Percentiles rank a stretch among this genome's conserved stretches.
These are phyloP conservation scores for Nylanderia fulva DNA, from an alignment of 1,140 invertebrate genomes.

Conservation along the genomic window DNA sequence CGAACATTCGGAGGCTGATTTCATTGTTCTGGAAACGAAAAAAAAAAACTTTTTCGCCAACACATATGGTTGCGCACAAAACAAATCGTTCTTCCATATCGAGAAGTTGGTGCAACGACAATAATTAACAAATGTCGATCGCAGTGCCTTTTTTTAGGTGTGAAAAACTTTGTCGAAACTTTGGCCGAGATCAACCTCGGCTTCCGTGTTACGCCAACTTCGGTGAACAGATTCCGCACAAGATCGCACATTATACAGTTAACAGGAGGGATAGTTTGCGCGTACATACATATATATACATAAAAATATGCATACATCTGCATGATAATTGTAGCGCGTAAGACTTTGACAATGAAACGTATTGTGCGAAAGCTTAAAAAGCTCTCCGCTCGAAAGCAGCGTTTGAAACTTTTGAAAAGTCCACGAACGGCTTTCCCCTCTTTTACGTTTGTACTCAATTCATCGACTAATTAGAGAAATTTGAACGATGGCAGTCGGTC, in stretches of 20 bases:
- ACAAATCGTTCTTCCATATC: slow-evolving; percentile 62
- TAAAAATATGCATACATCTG: neutral
- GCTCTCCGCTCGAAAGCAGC: neutral
- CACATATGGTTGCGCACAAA: slow-evolving; percentile 6
- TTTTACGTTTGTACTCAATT: slow-evolving; percentile 19
- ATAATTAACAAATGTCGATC: slow-evolving; percentile 69
- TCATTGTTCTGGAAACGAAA: neutral
- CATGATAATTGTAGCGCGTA: neutral
- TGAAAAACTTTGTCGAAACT: slow-evolving; percentile 51
- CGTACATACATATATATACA: slow-evolving; percentile 2
- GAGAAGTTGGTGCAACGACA: slow-evolving; percentile 73
- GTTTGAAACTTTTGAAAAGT: neutral
- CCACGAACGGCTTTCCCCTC: slow-evolving; percentile 37
- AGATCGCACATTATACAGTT: neutral
- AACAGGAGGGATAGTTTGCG: neutral
- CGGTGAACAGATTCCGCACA: slow-evolving; percentile 46
- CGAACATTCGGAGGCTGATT: neutral
- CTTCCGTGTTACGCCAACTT: slow-evolving; percentile 65
- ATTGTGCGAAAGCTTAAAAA: neutral
- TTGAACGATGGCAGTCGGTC: slow-evolving; percentile 30
- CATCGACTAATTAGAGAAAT: slow-evolving; percentile 49
- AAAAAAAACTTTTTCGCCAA: slow-evolving; percentile 2
- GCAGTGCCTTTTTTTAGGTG: slow-evolving; percentile 64
- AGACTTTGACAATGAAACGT: slow-evolving; percentile 24
- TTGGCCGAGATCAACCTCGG: slow-evolving; percentile 43